Evolutionary conservation across 2,797 vertebrate genomes (phyloP), one percentile per base, ranked within the genome.

Genomic region (Crenuchus spilurus): DNA sequence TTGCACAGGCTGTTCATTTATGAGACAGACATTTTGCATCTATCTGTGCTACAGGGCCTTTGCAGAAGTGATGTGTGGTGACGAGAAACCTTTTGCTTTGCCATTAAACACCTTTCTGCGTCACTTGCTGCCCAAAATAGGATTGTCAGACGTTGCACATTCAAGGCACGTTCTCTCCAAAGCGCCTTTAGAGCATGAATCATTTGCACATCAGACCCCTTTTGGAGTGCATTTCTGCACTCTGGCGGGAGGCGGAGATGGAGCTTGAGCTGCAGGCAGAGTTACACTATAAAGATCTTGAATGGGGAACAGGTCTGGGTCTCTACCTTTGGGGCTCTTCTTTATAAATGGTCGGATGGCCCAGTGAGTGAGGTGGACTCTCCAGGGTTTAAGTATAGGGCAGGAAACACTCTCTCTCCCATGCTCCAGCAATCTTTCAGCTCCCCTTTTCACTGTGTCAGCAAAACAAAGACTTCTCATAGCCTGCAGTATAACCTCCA

Each of bases 101-200:
- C 67, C 73, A 71, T 70, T 66, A 68, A 76, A 83, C 76, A 74
- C 74, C 66, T 72, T 75, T 76, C 67, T 74, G 75, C 75, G 54
- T 74, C 76, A 72, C 63, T 68, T 41, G 42, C 63, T 44, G 69
- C 67, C 74, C 26, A 74, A 76, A 74, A 77, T 77, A 83, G 72
- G 70, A 65, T 48, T 48, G 75, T 41, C 1, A 52, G 42, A 35
- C 33, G 39, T 72, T 82, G 61, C 49, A 62, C 72, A 78, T 78
- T 72, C 52, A 44, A 20, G 64, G 39, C 70, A 70, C 73, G 65
- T 76, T 60, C 48, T 44, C 52, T 51, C 33, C 48, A 65, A 76
- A 76, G 70, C 55, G 18, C 48, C 78, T 39, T 62, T 69, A 55
- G 39, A 74, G 73, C 75, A 78, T 78, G 48, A 83, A 78, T 80